Evolutionary conservation across 2,797 vertebrate genomes (phyloP).

Genomic region (Pteropus rufus): DNA sequence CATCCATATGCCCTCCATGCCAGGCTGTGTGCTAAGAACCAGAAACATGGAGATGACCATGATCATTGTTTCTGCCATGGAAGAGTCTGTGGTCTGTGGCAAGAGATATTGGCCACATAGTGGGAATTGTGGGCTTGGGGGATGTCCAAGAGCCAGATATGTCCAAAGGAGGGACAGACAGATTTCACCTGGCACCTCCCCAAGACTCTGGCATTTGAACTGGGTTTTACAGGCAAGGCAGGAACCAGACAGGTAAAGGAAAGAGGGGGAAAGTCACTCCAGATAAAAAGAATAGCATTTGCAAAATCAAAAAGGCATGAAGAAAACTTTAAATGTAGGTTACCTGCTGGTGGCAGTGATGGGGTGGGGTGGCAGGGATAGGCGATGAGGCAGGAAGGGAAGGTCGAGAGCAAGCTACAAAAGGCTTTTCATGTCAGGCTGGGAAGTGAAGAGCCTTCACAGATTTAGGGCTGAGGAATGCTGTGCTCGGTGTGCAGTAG

Average conservation of each 20-base stretch:
- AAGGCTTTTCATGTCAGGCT: background rate
- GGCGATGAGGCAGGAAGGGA: background rate
- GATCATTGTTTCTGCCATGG: background rate
- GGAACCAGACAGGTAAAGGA: background rate
- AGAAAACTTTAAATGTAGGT: background rate
- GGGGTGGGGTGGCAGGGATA: background rate
- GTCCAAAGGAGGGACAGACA: background rate
- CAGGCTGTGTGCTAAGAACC: background rate
- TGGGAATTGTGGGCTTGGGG: background rate
- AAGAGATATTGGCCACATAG: background rate
- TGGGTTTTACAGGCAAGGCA: background rate
- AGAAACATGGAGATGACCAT: background rate
- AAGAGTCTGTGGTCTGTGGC: background rate
- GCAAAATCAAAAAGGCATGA: background rate
- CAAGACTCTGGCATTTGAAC: background rate
- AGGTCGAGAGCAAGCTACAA: background rate
- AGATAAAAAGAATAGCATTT: background rate
- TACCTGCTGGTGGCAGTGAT: background rate
- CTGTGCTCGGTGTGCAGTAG: background rate
- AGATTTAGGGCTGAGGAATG: background rate
- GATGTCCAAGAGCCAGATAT: no score
- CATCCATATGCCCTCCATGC: fast-evolving
- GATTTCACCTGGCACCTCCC: background rate
- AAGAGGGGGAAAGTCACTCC: background rate
- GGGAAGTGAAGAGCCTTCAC: background rate